Evolutionary conservation across 2,113 vertebrate species (phyloP).

Genomic region (Otocyon megalotis): DNA sequence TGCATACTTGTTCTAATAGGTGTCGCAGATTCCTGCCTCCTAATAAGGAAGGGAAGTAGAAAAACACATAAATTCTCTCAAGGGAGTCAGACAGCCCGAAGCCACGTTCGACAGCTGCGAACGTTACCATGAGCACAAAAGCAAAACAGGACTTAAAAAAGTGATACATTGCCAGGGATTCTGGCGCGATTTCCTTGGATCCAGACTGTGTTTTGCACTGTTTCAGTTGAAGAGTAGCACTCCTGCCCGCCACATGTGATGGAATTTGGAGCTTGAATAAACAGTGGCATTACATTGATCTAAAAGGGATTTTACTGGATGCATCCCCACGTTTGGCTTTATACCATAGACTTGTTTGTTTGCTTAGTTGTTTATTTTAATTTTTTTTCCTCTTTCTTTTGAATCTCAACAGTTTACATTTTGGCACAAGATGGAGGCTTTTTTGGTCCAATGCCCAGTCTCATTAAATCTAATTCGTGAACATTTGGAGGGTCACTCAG

Average conservation of each 20-base stretch:
- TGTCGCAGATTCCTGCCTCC: conserved; percentile 90
- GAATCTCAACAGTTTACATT: not conserved
- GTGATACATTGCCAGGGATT: conserved; percentile 75
- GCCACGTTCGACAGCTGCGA: conserved; percentile 87
- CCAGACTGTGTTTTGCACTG: conserved; percentile 80
- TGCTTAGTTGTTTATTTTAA: conserved; percentile 55
- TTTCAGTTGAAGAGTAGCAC: conserved; percentile 57
- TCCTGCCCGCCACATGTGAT: conserved; percentile 59
- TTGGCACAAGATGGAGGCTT: not conserved
- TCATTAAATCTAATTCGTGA: conserved; percentile 30
- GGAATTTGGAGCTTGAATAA: conserved; percentile 85
- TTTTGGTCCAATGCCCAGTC: not conserved
- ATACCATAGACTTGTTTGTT: not conserved
- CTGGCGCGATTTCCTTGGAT: conserved; percentile 84
- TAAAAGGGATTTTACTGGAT: conserved; percentile 40
- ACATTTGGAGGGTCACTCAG: not conserved
- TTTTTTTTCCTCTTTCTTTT: not conserved
- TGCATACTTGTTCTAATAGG: conserved; percentile 91
- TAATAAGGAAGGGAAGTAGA: conserved; percentile 92
- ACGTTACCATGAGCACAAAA: conserved; percentile 88
- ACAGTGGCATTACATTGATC: conserved; percentile 78
- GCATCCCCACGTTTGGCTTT: conserved; percentile 57
- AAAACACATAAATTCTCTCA: conserved; percentile 92
- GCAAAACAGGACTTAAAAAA: conserved; percentile 86
- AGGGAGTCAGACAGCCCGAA: conserved; percentile 89